Base-by-base conservation (phyloP, 1,140 invertebrate species). In the Heliconius melpomene region DNA sequence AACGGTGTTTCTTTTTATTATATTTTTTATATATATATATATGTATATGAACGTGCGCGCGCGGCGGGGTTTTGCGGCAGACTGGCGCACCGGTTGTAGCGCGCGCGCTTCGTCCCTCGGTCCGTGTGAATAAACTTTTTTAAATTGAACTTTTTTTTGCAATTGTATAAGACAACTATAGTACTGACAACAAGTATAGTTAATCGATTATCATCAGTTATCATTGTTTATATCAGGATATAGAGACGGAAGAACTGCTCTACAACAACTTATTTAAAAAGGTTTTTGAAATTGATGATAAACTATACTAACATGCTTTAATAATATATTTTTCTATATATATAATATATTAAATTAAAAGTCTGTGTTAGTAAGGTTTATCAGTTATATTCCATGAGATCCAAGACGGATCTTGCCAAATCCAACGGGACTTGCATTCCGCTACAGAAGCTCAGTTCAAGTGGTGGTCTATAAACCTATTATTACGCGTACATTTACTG, bases 1-100 rank as follows among this genome's bases (percentile, higher is more conserved):
- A 94, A 93, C 90, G 91, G 91, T 93, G 83, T 83, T 87, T 85
- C 85, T 57, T 88, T 81, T 81, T 83, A 16, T 87, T 66, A 66
- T 66, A 29, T 29, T 29, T 29, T 66, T 29, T 66, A 2, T 11
- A 23, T 23, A 9, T 57, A 57, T 23, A 11, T 60, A n/a, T 57
- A 29, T 60, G 52, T 20, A 54, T 54, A n/a, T n/a, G 20, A 54
- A 60, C 60, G 60, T 66, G 60, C 60, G 60, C 60, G 60, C 71
- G 85, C 91, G 84, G 84, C 86, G 90, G 85, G 86, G 87, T 84
- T 83, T 89, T 82, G 86, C 87, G 87, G 86, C 82, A 79, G 83
- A 92, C 91, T 93, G 89, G 82, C 83, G 71, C 88, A 88, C 79
- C 82, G 83, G 80, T 81, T 82, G 77, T 80, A 80, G 87, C 89